Evolutionary conservation across 2,888 invertebrate species (phyloP).

Genomic region (Malthinus seriepunctatus): DNA sequence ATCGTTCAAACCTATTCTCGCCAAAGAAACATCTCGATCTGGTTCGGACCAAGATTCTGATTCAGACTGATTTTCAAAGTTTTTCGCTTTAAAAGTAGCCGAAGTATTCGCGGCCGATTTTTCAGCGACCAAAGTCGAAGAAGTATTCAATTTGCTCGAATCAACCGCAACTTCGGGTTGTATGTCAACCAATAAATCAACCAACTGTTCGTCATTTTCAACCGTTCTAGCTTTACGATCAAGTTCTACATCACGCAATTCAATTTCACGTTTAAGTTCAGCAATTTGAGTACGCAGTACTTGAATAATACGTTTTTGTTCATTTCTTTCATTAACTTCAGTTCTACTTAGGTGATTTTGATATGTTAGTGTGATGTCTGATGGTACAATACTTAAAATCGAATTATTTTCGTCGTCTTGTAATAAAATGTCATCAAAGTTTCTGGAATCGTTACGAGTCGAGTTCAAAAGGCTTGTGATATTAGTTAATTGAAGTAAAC

Average conservation of each 20-base stretch:
- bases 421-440: constrained; percentile 24
- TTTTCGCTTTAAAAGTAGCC: constrained; percentile 38
- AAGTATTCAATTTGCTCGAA: constrained; percentile 10
- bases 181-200: constrained; percentile 29
- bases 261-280: constrained; percentile 49
- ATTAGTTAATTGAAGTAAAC: constrained; percentile 56
- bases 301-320: constrained; percentile 40
- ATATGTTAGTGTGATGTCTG: constrained; percentile 46
- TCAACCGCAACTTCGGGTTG: constrained; percentile 22
- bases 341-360: constrained; percentile 43
- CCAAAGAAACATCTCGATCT: constrained; percentile 78
- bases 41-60: constrained; percentile 90
- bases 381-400: constrained; percentile 44
- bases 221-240: constrained; percentile 33
- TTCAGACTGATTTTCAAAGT: constrained; percentile 60
- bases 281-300: constrained; percentile 50
- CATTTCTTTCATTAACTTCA: constrained; percentile 30
- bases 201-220: constrained; percentile 34
- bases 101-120: constrained; percentile 11
- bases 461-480: constrained; percentile 54
- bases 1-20: constrained; percentile 72
- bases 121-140: constrained; percentile 6
- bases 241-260: constrained; percentile 49
- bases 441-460: constrained; percentile 38
- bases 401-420: constrained; percentile 35